A percentile compares a stretch with the other conserved stretches of the same genome.
These are phyloP conservation scores for Peucedramus taeniatus DNA, from an alignment of 2,113 vertebrate species.

Conservation along the genomic window DNA sequence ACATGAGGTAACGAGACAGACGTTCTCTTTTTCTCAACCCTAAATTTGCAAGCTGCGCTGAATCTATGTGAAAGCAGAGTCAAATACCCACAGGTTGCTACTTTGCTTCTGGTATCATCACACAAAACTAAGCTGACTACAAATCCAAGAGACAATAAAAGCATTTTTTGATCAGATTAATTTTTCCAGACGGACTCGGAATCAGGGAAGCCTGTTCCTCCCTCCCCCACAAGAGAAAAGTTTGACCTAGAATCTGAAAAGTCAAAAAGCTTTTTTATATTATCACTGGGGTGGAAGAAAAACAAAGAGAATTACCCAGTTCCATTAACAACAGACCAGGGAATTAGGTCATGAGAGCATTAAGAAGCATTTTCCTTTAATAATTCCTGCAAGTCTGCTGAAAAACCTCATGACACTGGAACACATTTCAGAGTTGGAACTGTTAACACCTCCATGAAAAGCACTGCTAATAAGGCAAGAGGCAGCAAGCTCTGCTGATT, in stretches of 20 bases:
- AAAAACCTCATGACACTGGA: not conserved
- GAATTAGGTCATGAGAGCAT: not conserved
- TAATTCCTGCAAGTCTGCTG: not conserved
- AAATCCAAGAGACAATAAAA: not conserved
- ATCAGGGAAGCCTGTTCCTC: not conserved
- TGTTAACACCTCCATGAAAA: not conserved
- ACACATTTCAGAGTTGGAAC: not conserved
- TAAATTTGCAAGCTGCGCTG: not conserved
- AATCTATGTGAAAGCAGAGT: not conserved
- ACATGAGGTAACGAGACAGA: accelerated
- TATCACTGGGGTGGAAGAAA: not conserved
- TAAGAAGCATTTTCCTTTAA: not conserved
- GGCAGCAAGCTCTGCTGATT: not conserved
- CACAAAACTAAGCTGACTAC: not conserved
- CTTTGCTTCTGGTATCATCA: not conserved
- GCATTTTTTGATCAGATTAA: not conserved
- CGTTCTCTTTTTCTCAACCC: not conserved
- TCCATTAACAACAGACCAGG: not conserved
- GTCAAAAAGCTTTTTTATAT: not conserved
- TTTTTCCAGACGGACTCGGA: not conserved
- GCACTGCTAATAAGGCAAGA: not conserved
- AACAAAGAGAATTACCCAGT: not conserved
- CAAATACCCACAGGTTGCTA: not conserved
- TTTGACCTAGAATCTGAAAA: not conserved
- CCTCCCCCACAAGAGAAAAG: not conserved